Evolutionary conservation across 2,797 vertebrate species (phyloP).

Genomic region (Cirrhinus mrigala): DNA sequence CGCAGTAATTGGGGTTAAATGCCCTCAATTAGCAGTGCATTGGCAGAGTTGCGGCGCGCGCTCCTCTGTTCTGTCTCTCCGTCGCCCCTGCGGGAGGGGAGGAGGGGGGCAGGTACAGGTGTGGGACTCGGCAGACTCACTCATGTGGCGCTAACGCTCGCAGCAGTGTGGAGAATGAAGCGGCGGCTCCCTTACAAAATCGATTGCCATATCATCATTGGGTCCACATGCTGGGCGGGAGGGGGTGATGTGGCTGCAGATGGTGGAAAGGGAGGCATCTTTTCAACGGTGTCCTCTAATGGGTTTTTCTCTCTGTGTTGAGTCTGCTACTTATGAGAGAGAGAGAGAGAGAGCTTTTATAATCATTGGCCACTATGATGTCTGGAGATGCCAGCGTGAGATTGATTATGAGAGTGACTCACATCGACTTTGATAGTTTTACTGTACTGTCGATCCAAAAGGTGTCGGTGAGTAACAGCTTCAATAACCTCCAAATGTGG

Average conservation of each 20-base stretch:
- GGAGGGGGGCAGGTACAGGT: slow-evolving; percentile 36
- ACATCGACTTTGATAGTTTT: slow-evolving; percentile 41
- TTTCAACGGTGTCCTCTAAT: slow-evolving; percentile 40
- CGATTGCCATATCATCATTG: slow-evolving; percentile 56
- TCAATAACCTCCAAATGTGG: slow-evolving; percentile 20
- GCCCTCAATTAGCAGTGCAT: slow-evolving; percentile 55
- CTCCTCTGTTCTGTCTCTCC: slow-evolving; percentile 11
- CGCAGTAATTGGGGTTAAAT: slow-evolving; percentile 63
- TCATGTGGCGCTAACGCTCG: slow-evolving; percentile 49
- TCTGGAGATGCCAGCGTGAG: slow-evolving; percentile 41
- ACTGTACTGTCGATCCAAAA: slow-evolving; percentile 33
- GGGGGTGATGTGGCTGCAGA: slow-evolving; percentile 42
- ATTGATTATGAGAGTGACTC: slow-evolving; percentile 44
- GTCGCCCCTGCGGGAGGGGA: slow-evolving; percentile 25
- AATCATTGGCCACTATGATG: slow-evolving; percentile 48
- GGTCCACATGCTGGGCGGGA: slow-evolving; percentile 45
- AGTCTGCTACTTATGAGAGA: slow-evolving; percentile 34
- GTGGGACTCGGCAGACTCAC: slow-evolving; percentile 39
- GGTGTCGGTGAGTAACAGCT: slow-evolving; percentile 22
- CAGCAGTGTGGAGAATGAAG: slow-evolving; percentile 60
- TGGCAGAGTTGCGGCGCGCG: slow-evolving; percentile 23
- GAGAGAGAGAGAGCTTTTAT: slow-evolving; percentile 40
- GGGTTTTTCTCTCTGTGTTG: slow-evolving; percentile 37
- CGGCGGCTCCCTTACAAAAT: slow-evolving; percentile 59
- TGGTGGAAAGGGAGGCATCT: slow-evolving; percentile 31